Conservation (phyloP, 2,113 vertebrate species). For the Irena cyanogastra region DNA sequence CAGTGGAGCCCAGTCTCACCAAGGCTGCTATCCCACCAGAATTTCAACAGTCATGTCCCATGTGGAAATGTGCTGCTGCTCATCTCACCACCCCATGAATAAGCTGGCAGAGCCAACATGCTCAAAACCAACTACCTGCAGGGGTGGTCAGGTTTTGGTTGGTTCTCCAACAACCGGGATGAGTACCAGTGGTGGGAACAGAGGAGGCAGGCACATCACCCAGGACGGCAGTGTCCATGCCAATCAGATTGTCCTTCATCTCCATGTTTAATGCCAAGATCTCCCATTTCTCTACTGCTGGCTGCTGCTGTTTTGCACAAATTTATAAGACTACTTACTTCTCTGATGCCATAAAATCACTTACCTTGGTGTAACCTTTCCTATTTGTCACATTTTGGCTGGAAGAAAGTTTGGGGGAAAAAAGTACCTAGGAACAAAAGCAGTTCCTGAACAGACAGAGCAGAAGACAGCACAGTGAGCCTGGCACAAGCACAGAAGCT, state of each 20-base stretch:
- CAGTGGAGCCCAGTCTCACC: neutral
- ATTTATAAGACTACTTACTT: neutral
- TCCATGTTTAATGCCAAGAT: neutral
- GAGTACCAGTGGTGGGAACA: neutral
- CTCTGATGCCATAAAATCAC: neutral
- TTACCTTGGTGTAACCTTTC: neutral
- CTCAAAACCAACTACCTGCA: neutral
- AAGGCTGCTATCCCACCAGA: neutral
- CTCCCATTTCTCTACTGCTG: neutral
- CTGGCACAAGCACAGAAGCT: neutral
- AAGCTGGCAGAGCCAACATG: neutral
- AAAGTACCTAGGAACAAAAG: neutral
- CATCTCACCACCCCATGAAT: neutral
- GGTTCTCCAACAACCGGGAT: neutral
- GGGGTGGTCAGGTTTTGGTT: neutral
- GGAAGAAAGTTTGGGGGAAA: neutral
- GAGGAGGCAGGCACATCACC: neutral
- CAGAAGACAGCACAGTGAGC: neutral
- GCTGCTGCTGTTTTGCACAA: neutral
- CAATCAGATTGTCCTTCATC: neutral
- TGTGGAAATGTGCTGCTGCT: rapidly evolving
- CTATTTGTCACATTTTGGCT: neutral
- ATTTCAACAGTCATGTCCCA: neutral
- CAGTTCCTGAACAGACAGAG: neutral
- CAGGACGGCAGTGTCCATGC: neutral